Evolutionary conservation across 2,888 invertebrate genomes (phyloP), one percentile per base, ranked within the genome.

Genomic region (Drosophila yooni): DNA sequence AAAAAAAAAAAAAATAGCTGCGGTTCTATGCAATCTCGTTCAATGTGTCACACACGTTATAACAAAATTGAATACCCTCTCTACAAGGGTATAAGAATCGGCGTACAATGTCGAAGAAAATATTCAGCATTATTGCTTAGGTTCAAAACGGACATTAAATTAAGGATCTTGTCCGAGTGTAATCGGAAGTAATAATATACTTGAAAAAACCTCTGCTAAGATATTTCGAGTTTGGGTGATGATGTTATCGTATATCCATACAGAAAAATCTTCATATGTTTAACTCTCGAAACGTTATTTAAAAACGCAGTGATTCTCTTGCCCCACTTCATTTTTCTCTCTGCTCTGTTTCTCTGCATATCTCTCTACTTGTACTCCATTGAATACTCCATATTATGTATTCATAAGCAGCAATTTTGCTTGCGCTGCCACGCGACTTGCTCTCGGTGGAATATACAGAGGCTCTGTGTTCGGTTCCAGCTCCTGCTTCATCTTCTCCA

Each of bases 391-490:
- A 36, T 25, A 54, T 54, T 40, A 31, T 34, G 33, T 27, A 38
- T 59, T 54, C 31, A 29, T 25, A 56, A 67, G 43, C 67, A 56
- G 72, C 67, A 71, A 76, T 57, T 63, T 76, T 63, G 59, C 60
- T 50, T 38, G 57, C 51, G 34, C n/a, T 65, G 58, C 61, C 64
- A 54, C 56, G 66, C 52, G 72, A 56, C 66, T 52, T 40, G 70
- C 51, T 51, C 52, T 57, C 70, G 69, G 33, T 52, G 50, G 36
- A 43, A 25, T 15, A 46, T 31, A n/a, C 36, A 6, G 27, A 3
- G 27, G 3, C n/a, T 11, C 46, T n/a, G 21, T 27, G 13, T 31
- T 15, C 8, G n/a, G 21, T 25, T 48, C 50, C 51, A 40, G 13
- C 48, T 21, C 34, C 50, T 25, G 18, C 40, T 13, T 33, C 67